Base-by-base conservation (phyloP, 2,888 invertebrate species). In the Zaprionus lineosus region DNA sequence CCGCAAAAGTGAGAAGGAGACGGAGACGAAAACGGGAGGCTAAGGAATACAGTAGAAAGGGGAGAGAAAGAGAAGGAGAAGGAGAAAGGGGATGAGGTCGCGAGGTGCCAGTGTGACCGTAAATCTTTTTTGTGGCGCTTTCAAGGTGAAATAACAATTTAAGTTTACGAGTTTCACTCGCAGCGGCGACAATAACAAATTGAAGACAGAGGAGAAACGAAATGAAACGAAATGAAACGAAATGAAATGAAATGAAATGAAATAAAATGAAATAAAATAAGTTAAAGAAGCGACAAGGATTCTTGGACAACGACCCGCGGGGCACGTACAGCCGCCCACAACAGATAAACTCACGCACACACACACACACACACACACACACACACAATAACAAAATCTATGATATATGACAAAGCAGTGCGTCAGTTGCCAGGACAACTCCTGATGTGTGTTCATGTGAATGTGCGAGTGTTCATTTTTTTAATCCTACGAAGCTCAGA, bases 101-200 rank as follows among this genome's bases (percentile, higher is more conserved):
- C 14, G 46, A 58, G 62, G 56, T 61, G 76, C 39, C 66, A 65
- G 69, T 61, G 59, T 64, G 70, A 63, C 60, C 64, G 78, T 81
- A 84, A 81, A 81, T 84, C 86, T 85, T 58, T 69, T 74, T 77
- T 81, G 74, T 66, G 47, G 64, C 74, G 67, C 84, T 82, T 67
- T 82, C 72, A 86, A 86, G 84, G 84, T 86, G 74, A 86, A 86
- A 84, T 84, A 84, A 86, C 69, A 78, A 84, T 86, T 82, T 82
- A 82, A 82, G 86, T 84, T 86, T 84, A 68, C 55, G 73, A 72
- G 47, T 55, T 71, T 79, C 69, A 53, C 76, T 62, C 46, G 19
- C 51, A 56, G n/a, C n/a, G 40, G 52, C 70, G 46, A 44, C 59
- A 48, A 66, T 43, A 62, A 33, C 48, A 62, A 36, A 43, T 12